Percentiles rank a stretch among this genome's conserved stretches.
phyloP scores from a whole-genome alignment of 2,113 vertebrate species.

The Emydura subglobosa region DNA sequence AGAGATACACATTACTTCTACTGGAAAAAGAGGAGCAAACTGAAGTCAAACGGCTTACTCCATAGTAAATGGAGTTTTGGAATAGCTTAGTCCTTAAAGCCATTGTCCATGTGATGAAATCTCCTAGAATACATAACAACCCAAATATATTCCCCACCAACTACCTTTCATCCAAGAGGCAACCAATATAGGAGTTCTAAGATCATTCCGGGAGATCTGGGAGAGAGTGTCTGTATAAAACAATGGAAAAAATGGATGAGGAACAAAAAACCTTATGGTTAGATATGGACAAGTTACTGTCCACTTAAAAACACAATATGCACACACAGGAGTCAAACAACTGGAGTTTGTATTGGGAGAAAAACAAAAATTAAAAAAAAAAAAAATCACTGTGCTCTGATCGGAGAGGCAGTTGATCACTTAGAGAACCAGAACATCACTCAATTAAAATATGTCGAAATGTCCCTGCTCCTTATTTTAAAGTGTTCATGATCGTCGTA shows the following conservation, averaged over 20 bases:
- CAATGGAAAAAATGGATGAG: not conserved
- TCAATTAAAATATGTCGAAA: not conserved
- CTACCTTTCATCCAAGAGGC: not conserved
- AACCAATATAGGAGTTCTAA: not conserved
- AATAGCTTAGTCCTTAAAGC: not conserved
- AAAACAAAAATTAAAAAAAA: not conserved
- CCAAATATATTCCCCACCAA: not conserved
- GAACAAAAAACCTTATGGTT: not conserved
- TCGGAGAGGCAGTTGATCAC: not conserved
- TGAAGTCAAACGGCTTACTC: not conserved
- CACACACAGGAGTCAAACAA: accelerated
- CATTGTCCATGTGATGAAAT: not conserved
- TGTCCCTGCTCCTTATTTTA: not conserved
- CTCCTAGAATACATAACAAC: not conserved
- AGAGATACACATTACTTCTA: not conserved
- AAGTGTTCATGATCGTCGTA: not conserved
- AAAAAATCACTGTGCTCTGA: not conserved
- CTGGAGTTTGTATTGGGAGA: accelerated
- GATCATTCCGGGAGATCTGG: not conserved
- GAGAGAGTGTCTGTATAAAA: not conserved
- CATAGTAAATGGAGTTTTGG: not conserved
- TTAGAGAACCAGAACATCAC: not conserved
- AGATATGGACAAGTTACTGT: not conserved
- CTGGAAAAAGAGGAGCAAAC: not conserved
- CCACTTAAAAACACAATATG: not conserved